Base-by-base conservation (phyloP, 37 sponge, comb jelly and placozoan species). In the Mnemiopsis leidyi region DNA sequence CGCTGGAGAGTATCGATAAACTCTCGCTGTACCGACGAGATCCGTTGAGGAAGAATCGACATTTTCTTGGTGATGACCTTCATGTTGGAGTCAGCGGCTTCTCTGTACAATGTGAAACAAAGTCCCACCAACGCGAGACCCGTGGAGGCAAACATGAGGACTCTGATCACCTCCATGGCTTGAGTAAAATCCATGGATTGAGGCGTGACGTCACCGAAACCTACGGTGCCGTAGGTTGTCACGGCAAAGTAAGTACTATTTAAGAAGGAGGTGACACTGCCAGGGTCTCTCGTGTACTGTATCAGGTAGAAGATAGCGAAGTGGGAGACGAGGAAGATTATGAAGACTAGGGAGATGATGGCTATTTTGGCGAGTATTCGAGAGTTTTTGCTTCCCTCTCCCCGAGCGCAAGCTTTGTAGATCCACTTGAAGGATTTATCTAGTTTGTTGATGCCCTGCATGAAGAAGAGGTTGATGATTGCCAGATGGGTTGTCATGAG, bases 51-150 rank as follows among this genome's bases (percentile, higher is more conserved):
- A 5, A 71, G 30, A 28, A 71, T 24, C 20, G 75, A 71, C 75
- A 71, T 71, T 28, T 71, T 71, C 75, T 71, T 71, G 75, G 75
- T 23, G n/a, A 71, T 71, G n/a, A 71, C 75, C 23, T 71, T 71
- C 75, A 71, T 71, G 30, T 71, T 71, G n/a, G 25, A 23, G 30
- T 71, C 75, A 71, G 75, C 75, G 5, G 75, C 75, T 18, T 71
- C 75, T 71, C 75, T 71, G 30, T 71, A 71, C 20, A 71, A 18
- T 23, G 30, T 71, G 75, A 71, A 71, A 18, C 75, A 71, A 28
- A 71, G 75, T n/a, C n/a, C 25, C 25, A 71, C 75, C 75, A 71
- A 24, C 2, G 75, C 75, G 3, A 71, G 75, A 5, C 75, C 75
- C 3, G 75, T 28, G 30, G 75, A 71, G 20, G 75, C 75, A 18